These are phyloP conservation scores for Dolomedes plantarius DNA, from an alignment of 2,888 invertebrate genomes.

Conservation along the genomic window DNA sequence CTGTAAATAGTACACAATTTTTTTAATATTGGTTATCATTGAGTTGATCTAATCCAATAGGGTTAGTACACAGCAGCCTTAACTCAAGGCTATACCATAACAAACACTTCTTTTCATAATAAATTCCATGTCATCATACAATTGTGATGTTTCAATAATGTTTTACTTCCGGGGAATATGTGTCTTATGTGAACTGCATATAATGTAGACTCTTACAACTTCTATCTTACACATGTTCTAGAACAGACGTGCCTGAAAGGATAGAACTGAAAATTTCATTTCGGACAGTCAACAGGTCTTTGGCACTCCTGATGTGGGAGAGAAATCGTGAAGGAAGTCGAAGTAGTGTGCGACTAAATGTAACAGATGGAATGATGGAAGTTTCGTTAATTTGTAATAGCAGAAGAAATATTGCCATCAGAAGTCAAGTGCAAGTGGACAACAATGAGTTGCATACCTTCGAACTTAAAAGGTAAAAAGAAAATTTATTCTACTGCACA, in stretches of 20 bases:
- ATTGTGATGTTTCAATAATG: no score
- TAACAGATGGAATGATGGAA: background rate
- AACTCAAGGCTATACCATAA: no score
- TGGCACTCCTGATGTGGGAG: background rate
- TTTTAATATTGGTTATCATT: no score
- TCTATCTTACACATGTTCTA: slow-evolving; percentile 38
- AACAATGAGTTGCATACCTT: background rate
- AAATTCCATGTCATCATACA: no score
- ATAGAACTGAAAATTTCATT: background rate
- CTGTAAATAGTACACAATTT: no score
- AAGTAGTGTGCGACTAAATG: background rate
- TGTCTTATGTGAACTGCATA: no score
- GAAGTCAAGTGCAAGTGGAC: background rate
- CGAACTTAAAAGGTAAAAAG: background rate
- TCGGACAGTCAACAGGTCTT: background rate
- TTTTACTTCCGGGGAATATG: no score
- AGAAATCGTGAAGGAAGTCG: background rate
- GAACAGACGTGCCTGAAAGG: slow-evolving; percentile 37
- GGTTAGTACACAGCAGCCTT: no score
- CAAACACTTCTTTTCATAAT: no score
- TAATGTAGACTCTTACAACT: background rate
- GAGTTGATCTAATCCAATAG: no score
- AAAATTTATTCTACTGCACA: no score
- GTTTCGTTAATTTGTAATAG: background rate
- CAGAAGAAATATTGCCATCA: background rate